Evolutionary conservation across 2,797 vertebrate species (phyloP).

Genomic region (Helarctos malayanus): DNA sequence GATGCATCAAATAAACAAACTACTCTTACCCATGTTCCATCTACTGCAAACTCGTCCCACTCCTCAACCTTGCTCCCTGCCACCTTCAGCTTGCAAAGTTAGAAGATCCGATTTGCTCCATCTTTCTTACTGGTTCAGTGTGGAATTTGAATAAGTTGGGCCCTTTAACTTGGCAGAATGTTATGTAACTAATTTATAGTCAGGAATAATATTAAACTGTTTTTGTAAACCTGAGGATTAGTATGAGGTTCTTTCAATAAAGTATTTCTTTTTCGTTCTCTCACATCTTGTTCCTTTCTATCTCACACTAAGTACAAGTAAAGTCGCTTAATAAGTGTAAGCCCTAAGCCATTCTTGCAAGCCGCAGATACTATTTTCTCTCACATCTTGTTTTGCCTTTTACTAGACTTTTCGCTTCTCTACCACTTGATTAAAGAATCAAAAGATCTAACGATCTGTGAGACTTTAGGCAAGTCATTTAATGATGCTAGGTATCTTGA

Average conservation of each 20-base stretch:
- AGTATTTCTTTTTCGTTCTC: background rate
- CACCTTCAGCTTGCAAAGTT: background rate
- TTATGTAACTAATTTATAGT: background rate
- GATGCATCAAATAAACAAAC: background rate
- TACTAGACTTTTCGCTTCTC: background rate
- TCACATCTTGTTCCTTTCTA: background rate
- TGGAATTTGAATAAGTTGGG: background rate
- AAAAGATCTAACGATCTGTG: background rate
- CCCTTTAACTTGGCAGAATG: background rate
- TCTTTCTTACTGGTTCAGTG: background rate
- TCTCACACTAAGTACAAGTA: background rate
- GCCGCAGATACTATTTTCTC: background rate
- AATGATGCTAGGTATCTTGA: background rate
- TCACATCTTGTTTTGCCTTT: background rate
- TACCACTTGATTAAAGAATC: conserved; percentile 36
- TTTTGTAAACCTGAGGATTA: background rate
- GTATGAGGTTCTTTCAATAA: background rate
- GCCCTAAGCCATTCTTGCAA: background rate
- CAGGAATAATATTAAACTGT: background rate
- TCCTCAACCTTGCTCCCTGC: background rate
- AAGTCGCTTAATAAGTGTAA: background rate
- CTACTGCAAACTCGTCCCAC: background rate
- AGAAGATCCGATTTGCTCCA: background rate
- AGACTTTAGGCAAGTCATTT: background rate
- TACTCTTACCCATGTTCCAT: background rate